Percentiles rank a stretch among this genome's conserved stretches.
phyloP scores from a whole-genome alignment of 2,113 vertebrate species.

The Tursiops truncatus region DNA sequence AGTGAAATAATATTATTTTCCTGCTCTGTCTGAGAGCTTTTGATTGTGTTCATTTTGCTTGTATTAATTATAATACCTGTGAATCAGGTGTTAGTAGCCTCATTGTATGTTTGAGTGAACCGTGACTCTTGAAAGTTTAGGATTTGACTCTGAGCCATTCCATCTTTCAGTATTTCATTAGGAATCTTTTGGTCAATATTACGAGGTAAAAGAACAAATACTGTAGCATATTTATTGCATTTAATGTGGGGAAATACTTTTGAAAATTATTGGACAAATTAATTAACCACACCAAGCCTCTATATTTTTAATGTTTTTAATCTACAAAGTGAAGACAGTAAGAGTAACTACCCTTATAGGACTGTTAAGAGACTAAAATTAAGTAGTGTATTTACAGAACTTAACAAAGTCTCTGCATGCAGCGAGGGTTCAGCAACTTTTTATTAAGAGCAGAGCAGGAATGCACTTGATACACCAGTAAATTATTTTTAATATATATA shows the following conservation, averaged over 20 bases:
- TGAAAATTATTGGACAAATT: background rate
- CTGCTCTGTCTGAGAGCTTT: background rate
- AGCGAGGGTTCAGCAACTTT: background rate
- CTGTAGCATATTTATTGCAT: background rate
- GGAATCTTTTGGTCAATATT: background rate
- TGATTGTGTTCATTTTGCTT: background rate
- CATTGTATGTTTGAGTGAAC: background rate
- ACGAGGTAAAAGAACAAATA: background rate
- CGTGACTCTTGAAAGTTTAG: background rate
- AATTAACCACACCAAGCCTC: background rate
- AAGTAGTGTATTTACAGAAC: background rate
- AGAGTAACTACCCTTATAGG: background rate
- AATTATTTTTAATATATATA: background rate
- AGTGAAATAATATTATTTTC: background rate
- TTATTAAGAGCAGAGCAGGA: background rate
- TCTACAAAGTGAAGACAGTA: background rate
- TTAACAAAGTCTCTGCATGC: background rate
- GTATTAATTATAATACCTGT: background rate
- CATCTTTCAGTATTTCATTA: background rate
- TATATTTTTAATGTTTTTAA: background rate
- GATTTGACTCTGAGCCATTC: background rate
- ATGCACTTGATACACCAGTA: background rate
- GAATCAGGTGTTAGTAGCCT: background rate
- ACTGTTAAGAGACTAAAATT: background rate
- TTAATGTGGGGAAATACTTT: background rate